Base-by-base conservation (phyloP, 37 sponge, comb jelly and placozoan genomes). In the Amphimedon queenslandica region DNA sequence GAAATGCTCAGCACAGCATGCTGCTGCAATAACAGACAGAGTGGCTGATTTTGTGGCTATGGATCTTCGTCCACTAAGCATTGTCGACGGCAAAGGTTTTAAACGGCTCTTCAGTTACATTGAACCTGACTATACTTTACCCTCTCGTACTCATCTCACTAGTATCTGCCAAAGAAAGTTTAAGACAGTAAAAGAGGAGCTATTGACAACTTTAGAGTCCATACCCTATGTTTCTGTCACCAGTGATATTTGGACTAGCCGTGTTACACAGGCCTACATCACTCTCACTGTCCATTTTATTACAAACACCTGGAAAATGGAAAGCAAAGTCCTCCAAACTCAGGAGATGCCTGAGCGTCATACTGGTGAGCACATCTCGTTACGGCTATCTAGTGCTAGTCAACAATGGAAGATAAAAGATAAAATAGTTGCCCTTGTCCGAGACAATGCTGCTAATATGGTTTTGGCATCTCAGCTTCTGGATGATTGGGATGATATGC, bases 361-460 rank as follows among this genome's bases (percentile, higher is more conserved):
- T 29, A 67, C 68, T 27, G 68, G 68, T 18, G 68, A 35, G 8
- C 6, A 67, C 21, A 67, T 67, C 6, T 11, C 68, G 6, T 4
- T 5, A 28, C 21, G 16, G 6, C 36, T 67, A 27, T 5, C 10
- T 4, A 23, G 10, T 33, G 36, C 68, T n/a, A 25, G 36, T 67
- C 20, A 31, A 29, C 10, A 67, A 10, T 67, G 68, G 41, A 23
- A 33, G 6, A 27, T 67, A 8, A 28, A 67, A 11, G 28, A 67
- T 18, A 31, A 6, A 31, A 35, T 67, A 10, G n/a, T 16, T 23
- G 71, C 71, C 11, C 3, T 70, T 70, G 51, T 70, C 4, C 71
- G 40, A 41, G 53, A 70, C 53, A 70, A 70, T 40, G 42, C 5
- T 28, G 36, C 16, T 4, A 70, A 70, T 24, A 70, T 70, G 42